Percentiles rank a stretch among this genome's conserved stretches.
These are phyloP conservation scores for Indicator indicator DNA, from an alignment of 2,113 vertebrate species.

Conservation along the genomic window DNA sequence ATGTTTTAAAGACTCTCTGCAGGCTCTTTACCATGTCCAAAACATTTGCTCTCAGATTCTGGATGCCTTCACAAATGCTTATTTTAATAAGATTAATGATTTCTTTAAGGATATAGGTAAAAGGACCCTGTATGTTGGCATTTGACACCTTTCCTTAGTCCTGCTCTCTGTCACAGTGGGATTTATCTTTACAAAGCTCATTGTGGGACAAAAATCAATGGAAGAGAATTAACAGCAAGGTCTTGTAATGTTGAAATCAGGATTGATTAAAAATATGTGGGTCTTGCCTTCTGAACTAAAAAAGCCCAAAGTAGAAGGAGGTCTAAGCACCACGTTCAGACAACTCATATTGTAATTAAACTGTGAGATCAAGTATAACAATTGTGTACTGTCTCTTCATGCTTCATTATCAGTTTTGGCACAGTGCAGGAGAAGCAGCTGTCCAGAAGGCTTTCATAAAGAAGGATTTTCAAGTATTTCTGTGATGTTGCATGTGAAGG, in stretches of 20 bases:
- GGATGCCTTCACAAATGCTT: not conserved
- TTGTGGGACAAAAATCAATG: not conserved
- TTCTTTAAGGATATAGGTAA: not conserved
- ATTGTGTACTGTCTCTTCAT: not conserved
- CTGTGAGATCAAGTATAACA: fast-evolving
- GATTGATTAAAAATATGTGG: not conserved
- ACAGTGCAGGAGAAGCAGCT: not conserved
- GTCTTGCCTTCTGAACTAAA: not conserved
- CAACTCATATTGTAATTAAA: not conserved
- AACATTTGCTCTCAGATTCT: not conserved
- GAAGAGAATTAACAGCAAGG: not conserved
- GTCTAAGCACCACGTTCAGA: not conserved
- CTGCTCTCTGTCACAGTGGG: fast-evolving
- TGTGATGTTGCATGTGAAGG: not conserved
- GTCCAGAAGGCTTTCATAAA: not conserved
- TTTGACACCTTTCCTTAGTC: not conserved
- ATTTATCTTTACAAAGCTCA: not conserved
- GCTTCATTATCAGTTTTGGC: fast-evolving
- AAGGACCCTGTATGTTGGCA: fast-evolving
- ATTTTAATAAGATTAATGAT: not conserved
- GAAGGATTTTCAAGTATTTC: not conserved
- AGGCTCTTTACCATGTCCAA: not conserved
- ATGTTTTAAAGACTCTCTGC: not conserved
- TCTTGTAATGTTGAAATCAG: not conserved
- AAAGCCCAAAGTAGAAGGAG: not conserved